Conservation (phyloP, 2,888 invertebrate genomes). For the Watsonalla binaria region DNA sequence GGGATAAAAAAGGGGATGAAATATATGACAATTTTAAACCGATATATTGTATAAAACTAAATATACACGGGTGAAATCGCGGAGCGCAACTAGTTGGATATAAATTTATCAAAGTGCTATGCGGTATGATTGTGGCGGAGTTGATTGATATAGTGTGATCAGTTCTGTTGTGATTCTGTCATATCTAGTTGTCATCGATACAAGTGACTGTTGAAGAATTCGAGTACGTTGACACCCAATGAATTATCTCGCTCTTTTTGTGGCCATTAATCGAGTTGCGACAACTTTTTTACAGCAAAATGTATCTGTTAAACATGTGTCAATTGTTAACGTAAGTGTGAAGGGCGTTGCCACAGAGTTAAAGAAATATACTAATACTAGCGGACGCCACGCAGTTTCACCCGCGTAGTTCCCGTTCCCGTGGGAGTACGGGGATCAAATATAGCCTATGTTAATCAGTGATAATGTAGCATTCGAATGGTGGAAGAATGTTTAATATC, state of each 20-base stretch:
- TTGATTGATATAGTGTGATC: conserved; percentile 75
- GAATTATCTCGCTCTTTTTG: conserved; percentile 54
- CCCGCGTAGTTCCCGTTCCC: too few relatives aligned
- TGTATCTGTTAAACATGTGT: conserved; percentile 4
- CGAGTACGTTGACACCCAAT: conserved; percentile 46
- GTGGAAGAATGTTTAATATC: too few relatives aligned
- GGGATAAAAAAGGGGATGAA: too few relatives aligned
- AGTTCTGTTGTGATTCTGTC: conserved; percentile 62
- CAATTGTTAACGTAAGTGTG: conserved; percentile 1
- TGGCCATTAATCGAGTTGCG: conserved; percentile 36
- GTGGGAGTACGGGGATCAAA: too few relatives aligned
- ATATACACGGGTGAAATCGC: too few relatives aligned
- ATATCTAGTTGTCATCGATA: conserved; percentile 36
- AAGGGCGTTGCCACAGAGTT: background rate
- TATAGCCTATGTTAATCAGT: too few relatives aligned
- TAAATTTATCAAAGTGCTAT: conserved; percentile 77
- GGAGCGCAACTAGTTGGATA: conserved; percentile 77
- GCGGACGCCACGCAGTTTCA: too few relatives aligned
- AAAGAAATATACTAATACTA: background rate
- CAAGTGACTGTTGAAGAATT: conserved; percentile 30
- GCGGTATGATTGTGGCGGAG: conserved; percentile 66
- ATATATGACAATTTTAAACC: too few relatives aligned
- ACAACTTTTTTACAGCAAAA: conserved; percentile 22
- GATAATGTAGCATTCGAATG: too few relatives aligned
- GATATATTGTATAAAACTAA: too few relatives aligned